Evolutionary conservation across 2,797 vertebrate genomes (phyloP), one percentile per base, ranked within the genome.

Genomic region (Myotis planiceps): DNA sequence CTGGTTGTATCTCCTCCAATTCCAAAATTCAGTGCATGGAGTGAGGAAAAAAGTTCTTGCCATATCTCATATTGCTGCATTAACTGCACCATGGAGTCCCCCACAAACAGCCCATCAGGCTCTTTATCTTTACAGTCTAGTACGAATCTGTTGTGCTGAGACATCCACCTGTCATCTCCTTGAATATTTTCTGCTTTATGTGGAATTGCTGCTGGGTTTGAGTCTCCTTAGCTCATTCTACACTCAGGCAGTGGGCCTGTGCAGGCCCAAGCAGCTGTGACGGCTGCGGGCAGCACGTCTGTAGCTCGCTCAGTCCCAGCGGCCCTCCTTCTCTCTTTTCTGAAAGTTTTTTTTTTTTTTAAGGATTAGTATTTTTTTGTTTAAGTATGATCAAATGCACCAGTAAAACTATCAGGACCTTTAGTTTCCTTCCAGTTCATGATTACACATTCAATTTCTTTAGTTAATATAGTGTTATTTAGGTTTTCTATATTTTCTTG

Each of bases 61-160:
- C 99, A 99, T 49, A 99, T 99, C 99, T 99, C 99, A 4, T 99
- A 99, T 84, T 99, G 99, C 98, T 99, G 99, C 97, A 99, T 99
- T 83, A 99, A 97, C 96, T 99, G 99, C 69, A 99, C 98, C 99
- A 99, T 99, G 92, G 99, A 99, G 98, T 99, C 99, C 0, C 99
- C 99, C 45, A 99, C 99, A 96, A 99, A 99, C 72, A 99, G 99
- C 86, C 99, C 99, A 0, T 99, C 99, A 1, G 99, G 99, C 94
- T 99, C 99, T 82, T 99, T 99, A 98, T 99, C 99, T 90, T 99
- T 99, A 98, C 99, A 99, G 98, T 99, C 99, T 98, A 99, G 98
- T 94, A 99, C 99, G 97, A 99, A 99, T 32, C 99, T 98, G 87
- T 99, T 99, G 97, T 99, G 99, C 99, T 99, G 99, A 37, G 99